Evolutionary conservation across 2,888 invertebrate genomes (phyloP), one percentile per base, ranked within the genome.

Genomic region (Micropterix aruncella): DNA sequence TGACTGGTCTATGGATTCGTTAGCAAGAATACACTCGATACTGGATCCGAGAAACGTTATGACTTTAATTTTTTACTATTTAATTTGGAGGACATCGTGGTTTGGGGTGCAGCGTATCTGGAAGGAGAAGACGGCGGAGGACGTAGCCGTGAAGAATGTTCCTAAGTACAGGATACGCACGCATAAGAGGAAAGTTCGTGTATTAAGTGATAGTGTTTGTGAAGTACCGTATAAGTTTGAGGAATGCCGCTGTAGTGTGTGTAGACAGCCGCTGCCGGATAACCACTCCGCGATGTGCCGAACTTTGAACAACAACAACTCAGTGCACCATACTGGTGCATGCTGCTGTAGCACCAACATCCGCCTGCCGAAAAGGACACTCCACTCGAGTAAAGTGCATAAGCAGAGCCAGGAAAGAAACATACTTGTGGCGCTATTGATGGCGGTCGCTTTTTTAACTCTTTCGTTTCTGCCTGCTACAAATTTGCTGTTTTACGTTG

Each of bases 1-100:
- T 68, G 96, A 97, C 66, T 97, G 96, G 97, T 94, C 95, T 18
- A 96, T 97, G 96, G 93, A 94, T 55, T 85, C 96, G 1, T 81
- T 97, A 56, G 92, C 94, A 5, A 76, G 89, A 48, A 79, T 97
- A 53, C 80, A 80, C 41, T 76, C 80, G 18, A 54, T 89, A 15
- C 70, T 78, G 55, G 96, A 97, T 62, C 69, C 74, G 3, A 75
- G 96, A 51, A 92, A 92, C 62, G 60, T 88, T 45, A 72, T 80
- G 49, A 80, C 89, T 2, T 57, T 83, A 16, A 65, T 79, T 47
- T 84, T 95, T 59, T 96, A 94, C 64, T 66, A 68, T 3, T 57
- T 70, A 2, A 56, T 70, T 49, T 64, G 65, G 2, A 70, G 65
- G 59, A 64, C 66, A 37, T 65, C 62, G 15, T 65, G 64, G 62